phyloP scores from a whole-genome alignment of 2,888 invertebrate genomes.

The Uropetala carovei region DNA sequence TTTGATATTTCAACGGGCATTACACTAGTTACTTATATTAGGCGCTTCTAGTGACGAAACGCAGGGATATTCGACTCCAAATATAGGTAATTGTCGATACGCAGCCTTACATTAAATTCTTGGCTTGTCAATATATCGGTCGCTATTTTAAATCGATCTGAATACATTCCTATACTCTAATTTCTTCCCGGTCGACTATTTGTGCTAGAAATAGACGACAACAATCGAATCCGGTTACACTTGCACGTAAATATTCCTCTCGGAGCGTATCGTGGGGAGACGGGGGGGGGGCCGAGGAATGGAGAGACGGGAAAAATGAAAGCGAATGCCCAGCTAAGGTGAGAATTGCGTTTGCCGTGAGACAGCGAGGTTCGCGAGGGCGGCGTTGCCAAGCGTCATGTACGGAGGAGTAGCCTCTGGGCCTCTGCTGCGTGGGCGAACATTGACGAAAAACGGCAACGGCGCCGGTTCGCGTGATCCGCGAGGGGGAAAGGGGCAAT shows the following conservation, averaged over 20 bases:
- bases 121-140: too few species aligned
- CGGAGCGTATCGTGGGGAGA: background rate
- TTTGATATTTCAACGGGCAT: too few species aligned
- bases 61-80: too few species aligned
- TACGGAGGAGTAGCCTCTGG: conserved; percentile 3
- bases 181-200: background rate
- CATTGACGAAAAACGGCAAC: conserved; percentile 25
- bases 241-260: background rate
- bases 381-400: conserved; percentile 29
- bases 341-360: conserved; percentile 55
- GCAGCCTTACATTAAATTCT: too few species aligned
- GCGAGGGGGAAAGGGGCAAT: conserved; percentile 29
- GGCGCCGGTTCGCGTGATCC: background rate
- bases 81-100: too few species aligned
- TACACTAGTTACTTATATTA: too few species aligned
- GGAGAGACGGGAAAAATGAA: conserved; percentile 40
- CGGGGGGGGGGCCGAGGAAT: background rate
- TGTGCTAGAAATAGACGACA: background rate
- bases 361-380: conserved; percentile 1
- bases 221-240: background rate
- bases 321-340: conserved; percentile 62
- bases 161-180: background rate
- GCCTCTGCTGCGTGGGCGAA: conserved; percentile 34
- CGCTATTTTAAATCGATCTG: too few species aligned
- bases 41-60: too few species aligned